These are phyloP conservation scores for Epizoanthus fatuus DNA, from an alignment of 92 coral and sea anemone species.

Conservation along the genomic window DNA sequence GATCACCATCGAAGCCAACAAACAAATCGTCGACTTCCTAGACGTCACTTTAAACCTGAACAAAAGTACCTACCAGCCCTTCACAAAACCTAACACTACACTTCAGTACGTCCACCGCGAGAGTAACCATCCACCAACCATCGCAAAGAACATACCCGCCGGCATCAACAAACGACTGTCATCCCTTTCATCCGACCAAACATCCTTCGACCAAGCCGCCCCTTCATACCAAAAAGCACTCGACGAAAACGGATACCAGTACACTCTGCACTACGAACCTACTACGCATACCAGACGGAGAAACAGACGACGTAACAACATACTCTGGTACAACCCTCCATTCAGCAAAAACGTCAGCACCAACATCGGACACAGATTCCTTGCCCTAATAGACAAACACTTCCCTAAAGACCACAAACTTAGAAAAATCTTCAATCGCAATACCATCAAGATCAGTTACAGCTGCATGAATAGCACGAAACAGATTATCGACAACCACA, in stretches of 20 bases:
- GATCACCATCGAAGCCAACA: too few relatives aligned
- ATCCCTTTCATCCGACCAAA: slow-evolving; percentile 42
- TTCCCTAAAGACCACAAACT: too few relatives aligned
- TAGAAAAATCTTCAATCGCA: too few relatives aligned
- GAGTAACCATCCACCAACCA: slow-evolving; percentile 50
- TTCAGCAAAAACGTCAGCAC: not conserved
- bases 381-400: too few relatives aligned
- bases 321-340: slow-evolving; percentile 54
- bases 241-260: slow-evolving; percentile 48
- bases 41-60: too few relatives aligned
- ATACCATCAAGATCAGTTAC: too few relatives aligned
- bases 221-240: slow-evolving; percentile 49
- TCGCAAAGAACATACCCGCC: slow-evolving; percentile 5
- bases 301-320: slow-evolving; percentile 60
- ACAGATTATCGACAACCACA: too few relatives aligned
- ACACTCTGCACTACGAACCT: slow-evolving; percentile 41
- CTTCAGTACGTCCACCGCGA: slow-evolving; percentile 59
- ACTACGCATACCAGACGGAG: slow-evolving; percentile 23
- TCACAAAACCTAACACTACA: slow-evolving; percentile 51
- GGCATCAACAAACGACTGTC: slow-evolving; percentile 53
- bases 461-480: too few relatives aligned
- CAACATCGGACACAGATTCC: too few relatives aligned
- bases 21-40: too few relatives aligned
- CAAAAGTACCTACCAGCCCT: too few relatives aligned
- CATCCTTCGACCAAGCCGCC: slow-evolving; percentile 50